phyloP scores from a whole-genome alignment of 2,888 invertebrate species.

The Rhogogaster chlorosoma region DNA sequence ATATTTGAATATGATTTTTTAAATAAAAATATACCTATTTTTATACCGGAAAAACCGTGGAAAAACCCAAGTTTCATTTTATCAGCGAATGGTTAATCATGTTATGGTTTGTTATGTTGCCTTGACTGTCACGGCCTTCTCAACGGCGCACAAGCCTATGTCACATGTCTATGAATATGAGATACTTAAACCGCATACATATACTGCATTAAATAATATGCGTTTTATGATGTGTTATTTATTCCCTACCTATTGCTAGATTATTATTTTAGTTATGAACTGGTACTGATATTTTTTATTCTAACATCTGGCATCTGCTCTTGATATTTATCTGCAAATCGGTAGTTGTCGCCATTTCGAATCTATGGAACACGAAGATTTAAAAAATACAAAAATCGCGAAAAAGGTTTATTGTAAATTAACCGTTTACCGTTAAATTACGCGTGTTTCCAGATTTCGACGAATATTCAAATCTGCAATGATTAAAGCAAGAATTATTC shows the following conservation, averaged over 20 bases:
- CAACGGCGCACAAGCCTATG: not conserved
- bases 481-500: not conserved
- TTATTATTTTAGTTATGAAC: not conserved
- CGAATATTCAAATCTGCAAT: not conserved
- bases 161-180: not conserved
- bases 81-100: not conserved
- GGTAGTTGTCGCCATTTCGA: not conserved
- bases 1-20: not conserved
- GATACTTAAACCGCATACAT: not conserved
- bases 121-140: conserved; percentile 7
- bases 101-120: conserved; percentile 26
- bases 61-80: not conserved
- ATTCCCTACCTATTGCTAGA: not conserved
- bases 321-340: not conserved
- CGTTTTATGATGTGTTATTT: not conserved
- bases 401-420: not conserved
- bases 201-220: not conserved
- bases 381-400: not conserved
- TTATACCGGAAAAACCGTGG: not conserved
- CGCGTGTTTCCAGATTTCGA: not conserved
- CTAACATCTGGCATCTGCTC: not conserved
- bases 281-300: not conserved
- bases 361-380: not conserved
- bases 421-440: not conserved
- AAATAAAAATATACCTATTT: not conserved